These are phyloP conservation scores for Erythrocercus mccallii DNA, from an alignment of 2,113 vertebrate genomes.

Conservation along the genomic window DNA sequence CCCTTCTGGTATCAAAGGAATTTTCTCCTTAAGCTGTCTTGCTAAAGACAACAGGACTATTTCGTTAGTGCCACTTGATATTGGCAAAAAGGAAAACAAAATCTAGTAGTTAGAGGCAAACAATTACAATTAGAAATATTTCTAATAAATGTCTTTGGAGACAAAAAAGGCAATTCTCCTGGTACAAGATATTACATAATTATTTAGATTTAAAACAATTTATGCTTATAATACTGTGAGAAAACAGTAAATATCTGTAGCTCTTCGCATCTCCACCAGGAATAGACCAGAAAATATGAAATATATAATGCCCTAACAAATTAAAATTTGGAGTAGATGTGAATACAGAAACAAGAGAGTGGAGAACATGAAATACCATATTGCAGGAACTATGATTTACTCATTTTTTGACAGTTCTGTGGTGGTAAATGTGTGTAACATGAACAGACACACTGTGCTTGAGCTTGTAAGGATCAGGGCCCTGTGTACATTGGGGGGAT, in stretches of 20 bases:
- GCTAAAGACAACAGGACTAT: not conserved
- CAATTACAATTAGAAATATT: not conserved
- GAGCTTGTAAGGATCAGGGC: not conserved
- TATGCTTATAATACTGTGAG: not conserved
- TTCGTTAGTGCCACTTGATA: not conserved
- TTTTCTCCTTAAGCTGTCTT: not conserved
- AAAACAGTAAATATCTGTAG: not conserved
- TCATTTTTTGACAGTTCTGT: not conserved
- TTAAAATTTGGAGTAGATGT: not conserved
- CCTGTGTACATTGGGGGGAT: not conserved
- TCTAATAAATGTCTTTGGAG: not conserved
- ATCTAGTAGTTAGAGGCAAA: not conserved
- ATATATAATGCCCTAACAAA: not conserved
- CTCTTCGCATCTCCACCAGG: not conserved
- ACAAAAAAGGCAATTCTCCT: not conserved
- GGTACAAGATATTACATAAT: not conserved
- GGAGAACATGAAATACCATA: not conserved
- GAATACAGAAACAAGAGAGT: not conserved
- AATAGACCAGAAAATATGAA: not conserved
- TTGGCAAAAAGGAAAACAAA: not conserved
- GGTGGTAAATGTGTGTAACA: not conserved
- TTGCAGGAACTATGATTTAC: not conserved
- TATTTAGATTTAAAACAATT: not conserved
- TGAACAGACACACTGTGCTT: not conserved
- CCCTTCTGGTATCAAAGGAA: not conserved